Conservation (phyloP, 2,113 vertebrate genomes). For the Ctenomys sociabilis region DNA sequence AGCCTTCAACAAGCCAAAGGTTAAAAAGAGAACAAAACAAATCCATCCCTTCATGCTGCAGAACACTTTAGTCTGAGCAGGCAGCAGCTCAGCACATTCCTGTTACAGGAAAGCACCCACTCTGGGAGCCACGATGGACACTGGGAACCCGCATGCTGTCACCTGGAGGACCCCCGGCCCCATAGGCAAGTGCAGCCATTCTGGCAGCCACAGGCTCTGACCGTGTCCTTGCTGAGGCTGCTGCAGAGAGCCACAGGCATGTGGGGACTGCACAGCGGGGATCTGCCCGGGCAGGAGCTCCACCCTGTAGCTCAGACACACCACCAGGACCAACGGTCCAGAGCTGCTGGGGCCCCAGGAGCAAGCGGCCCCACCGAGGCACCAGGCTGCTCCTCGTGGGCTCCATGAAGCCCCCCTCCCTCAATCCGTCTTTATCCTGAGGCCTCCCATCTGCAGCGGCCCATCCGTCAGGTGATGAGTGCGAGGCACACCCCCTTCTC, state of each 20-base stretch:
- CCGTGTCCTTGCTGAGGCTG: fast-evolving
- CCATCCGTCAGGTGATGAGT: not conserved
- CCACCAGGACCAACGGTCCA: not conserved
- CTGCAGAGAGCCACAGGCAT: fast-evolving
- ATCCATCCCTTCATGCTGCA: not conserved
- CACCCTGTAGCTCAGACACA: fast-evolving
- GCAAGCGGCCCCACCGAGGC: not conserved
- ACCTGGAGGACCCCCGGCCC: not conserved
- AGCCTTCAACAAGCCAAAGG: not conserved
- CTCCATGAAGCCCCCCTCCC: fast-evolving
- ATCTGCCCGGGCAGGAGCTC: not conserved
- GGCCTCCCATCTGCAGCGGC: fast-evolving
- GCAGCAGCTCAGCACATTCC: not conserved
- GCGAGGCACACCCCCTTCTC: not conserved
- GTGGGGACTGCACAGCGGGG: fast-evolving
- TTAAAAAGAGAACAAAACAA: not conserved
- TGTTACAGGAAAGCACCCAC: not conserved
- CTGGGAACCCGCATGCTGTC: fast-evolving
- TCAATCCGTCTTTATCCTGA: not conserved
- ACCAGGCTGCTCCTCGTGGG: not conserved
- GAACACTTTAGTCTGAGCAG: fast-evolving
- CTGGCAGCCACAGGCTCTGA: fast-evolving
- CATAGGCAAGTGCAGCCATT: no score
- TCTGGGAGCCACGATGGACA: not conserved
- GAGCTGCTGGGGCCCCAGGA: fast-evolving